Evolutionary conservation across 2,113 vertebrate genomes (phyloP).

Genomic region (Thunnus maccoyii): DNA sequence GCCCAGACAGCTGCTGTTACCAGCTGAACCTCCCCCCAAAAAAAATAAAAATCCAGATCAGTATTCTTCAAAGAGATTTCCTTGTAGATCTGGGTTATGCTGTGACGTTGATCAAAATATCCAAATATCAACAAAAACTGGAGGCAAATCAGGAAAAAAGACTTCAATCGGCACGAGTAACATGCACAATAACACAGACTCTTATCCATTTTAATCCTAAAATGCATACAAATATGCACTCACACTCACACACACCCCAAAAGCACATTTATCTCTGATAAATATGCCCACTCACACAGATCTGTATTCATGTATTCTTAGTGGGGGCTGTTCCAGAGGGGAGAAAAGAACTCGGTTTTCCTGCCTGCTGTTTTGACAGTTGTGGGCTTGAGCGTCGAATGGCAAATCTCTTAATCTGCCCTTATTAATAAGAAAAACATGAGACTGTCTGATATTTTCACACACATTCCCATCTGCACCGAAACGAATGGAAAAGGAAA

Average conservation of each 20-base stretch:
- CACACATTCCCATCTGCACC: constrained; percentile 68
- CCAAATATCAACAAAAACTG: constrained; percentile 37
- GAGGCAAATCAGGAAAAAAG: constrained; percentile 38
- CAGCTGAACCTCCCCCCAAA: background rate
- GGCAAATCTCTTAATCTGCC: constrained; percentile 85
- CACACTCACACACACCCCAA: constrained; percentile 34
- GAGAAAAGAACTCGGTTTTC: constrained; percentile 58
- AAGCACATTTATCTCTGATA: constrained; percentile 74
- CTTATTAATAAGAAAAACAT: constrained; percentile 82
- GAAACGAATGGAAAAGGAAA: constrained; percentile 35
- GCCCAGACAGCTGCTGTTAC: constrained; percentile 86
- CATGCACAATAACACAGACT: constrained; percentile 17
- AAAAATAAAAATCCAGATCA: constrained; percentile 16
- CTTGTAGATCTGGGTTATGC: background rate
- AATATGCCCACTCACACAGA: constrained; percentile 81
- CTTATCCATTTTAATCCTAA: constrained; percentile 63
- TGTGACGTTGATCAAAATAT: constrained; percentile 6
- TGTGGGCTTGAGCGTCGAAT: constrained; percentile 77
- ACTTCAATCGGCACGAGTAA: constrained; percentile 6
- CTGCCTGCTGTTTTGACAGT: constrained; percentile 84
- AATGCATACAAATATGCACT: constrained; percentile 54
- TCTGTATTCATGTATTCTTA: constrained; percentile 71
- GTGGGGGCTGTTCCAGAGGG: constrained; percentile 52
- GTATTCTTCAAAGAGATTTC: background rate
- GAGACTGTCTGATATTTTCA: constrained; percentile 72